phyloP scores from a whole-genome alignment of 2,888 invertebrate species.

The Drosophila prolongata region DNA sequence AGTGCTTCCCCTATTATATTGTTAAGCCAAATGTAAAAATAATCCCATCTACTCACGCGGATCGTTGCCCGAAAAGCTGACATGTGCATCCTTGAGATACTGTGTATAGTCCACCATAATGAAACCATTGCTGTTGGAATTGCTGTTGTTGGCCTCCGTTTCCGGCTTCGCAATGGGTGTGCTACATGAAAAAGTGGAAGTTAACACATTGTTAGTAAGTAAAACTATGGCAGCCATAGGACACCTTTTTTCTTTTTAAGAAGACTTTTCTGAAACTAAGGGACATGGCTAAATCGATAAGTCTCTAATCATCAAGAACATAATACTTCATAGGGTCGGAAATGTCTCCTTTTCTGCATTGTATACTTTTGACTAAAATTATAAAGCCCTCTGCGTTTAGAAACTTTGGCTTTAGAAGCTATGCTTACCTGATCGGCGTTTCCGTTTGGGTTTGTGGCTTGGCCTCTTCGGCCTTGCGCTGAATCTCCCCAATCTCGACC shows the following conservation, averaged over 20 bases:
- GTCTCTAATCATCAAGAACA: no score
- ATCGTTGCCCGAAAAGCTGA: constrained; percentile 77
- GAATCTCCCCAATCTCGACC: constrained; percentile 87
- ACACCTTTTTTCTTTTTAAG: no score
- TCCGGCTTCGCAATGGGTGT: constrained; percentile 38
- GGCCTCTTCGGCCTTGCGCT: constrained; percentile 85
- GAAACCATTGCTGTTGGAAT: constrained; percentile 73
- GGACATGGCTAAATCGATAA: no score
- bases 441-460: constrained; percentile 42
- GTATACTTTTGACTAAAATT: no score
- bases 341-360: no score
- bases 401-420: no score
- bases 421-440: constrained; percentile 8
- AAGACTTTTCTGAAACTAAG: no score
- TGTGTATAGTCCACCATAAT: constrained; percentile 83
- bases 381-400: no score
- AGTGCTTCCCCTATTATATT: no score
- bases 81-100: constrained; percentile 84
- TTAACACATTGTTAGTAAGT: no score
- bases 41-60: constrained; percentile 71
- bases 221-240: no score
- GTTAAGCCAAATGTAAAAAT: background rate
- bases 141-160: constrained; percentile 70
- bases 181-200: constrained; percentile 20
- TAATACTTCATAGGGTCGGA: no score